A percentile compares a stretch with the other conserved stretches of the same genome.
Conservation (phyloP, 2,797 vertebrate species). For the Discoglossus pictus region DNA sequence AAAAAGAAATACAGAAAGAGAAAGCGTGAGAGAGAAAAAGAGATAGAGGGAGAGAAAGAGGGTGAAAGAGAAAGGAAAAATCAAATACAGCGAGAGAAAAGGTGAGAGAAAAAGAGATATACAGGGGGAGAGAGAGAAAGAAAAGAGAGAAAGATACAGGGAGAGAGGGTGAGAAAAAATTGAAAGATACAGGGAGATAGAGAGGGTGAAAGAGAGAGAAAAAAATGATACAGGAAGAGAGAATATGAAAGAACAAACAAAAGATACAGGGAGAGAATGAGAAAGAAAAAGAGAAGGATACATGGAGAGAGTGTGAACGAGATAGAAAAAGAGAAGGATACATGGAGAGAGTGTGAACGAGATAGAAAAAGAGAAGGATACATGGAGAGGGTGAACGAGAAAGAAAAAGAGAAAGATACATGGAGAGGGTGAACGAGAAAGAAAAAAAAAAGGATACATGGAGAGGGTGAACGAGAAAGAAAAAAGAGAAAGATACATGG, state of each 20-base stretch:
- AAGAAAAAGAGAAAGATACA: too few relatives aligned
- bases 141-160: constrained; percentile 31
- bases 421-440: too few relatives aligned
- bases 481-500: not conserved
- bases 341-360: too few relatives aligned
- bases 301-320: constrained; percentile 37
- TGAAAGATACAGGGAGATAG: too few relatives aligned
- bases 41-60: too few relatives aligned
- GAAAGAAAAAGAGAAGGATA: constrained; percentile 4
- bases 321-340: constrained; percentile 4
- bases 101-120: not conserved
- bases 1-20: too few relatives aligned
- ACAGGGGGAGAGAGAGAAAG: constrained; percentile 14
- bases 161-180: constrained; percentile 26
- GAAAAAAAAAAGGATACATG: too few relatives aligned
- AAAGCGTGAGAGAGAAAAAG: too few relatives aligned
- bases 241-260: not conserved
- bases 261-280: constrained; percentile 22
- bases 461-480: too few relatives aligned
- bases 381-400: too few relatives aligned
- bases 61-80: too few relatives aligned
- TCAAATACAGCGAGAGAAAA: too few relatives aligned
- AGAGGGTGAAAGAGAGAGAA: constrained; percentile 24
- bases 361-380: not conserved
- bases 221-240: constrained; percentile 3